Percentiles rank a stretch among this genome's conserved stretches.
phyloP scores from a whole-genome alignment of 2,113 vertebrate species.

The Brienomyrus longianalis region DNA sequence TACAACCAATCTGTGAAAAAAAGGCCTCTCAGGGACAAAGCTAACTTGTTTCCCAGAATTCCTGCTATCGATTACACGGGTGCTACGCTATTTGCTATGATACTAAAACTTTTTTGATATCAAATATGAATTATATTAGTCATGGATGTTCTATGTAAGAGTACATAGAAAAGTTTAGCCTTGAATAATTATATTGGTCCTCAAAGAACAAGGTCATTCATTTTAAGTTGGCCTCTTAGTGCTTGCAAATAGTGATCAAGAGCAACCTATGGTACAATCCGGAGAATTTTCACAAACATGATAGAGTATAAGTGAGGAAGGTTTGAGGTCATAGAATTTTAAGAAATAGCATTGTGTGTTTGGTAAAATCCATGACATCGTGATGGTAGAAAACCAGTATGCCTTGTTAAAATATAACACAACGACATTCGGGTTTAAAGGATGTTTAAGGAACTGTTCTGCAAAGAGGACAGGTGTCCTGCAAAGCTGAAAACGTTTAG shows the following conservation, averaged over 20 bases:
- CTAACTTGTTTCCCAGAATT: neutral
- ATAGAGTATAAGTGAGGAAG: neutral
- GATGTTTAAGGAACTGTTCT: neutral
- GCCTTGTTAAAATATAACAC: neutral
- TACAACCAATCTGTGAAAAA: neutral
- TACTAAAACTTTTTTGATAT: neutral
- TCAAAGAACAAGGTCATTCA: neutral
- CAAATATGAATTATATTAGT: neutral
- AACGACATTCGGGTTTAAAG: neutral
- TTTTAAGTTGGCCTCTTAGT: neutral
- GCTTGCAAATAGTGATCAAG: neutral
- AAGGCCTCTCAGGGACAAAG: neutral
- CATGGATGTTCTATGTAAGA: neutral
- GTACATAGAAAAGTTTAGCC: neutral
- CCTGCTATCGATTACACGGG: neutral
- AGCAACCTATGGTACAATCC: neutral
- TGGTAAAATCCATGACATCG: neutral
- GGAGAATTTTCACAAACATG: neutral
- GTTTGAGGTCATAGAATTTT: neutral
- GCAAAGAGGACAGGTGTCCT: neutral
- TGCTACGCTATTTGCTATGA: neutral
- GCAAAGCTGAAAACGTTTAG: neutral
- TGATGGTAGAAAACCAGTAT: neutral
- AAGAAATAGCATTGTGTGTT: neutral
- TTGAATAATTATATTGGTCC: neutral